Evolutionary conservation across 2,797 vertebrate species (phyloP), one percentile per base, ranked within the genome.

Genomic region (Peromyscus eremicus): DNA sequence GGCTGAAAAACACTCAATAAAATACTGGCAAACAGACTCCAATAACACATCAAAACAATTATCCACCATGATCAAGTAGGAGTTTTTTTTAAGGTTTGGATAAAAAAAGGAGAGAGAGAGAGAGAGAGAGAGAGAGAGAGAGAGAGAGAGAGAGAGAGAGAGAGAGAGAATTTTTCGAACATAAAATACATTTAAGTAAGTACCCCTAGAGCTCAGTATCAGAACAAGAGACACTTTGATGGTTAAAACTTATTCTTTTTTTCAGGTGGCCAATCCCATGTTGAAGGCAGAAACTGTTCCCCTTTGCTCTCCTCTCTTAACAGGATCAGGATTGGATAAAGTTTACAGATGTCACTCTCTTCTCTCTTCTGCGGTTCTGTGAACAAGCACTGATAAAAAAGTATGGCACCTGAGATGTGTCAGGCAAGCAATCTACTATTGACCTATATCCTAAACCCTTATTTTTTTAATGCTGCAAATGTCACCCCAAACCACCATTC

Each of bases 171-270:
- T 9, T 89, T 97, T 29, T 29, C 9, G 55, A 29, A 68, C 49
- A 5, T 29, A 64, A 94, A 89, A 52, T 52, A 10, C 27, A 40
- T 83, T 89, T 84, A 77, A 75, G 92, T 43, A 73, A 83, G 86
- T 0, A 70, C 25, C 19, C 43, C 55, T 73, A 27, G 34, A 73
- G 49, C 4, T 27, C 84, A 84, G 27, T 83, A 93, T 25, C 86
- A 12, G 52, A 75, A 85, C 82, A 86, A n/a, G 6, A 85, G 40
- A 85, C 75, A 25, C 19, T 89, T 96, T 49, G 88, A 64, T 83
- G 66, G 64, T 88, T 90, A 19, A 82, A 75, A 14, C 10, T 85
- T 40, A 75, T 83, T 12, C 29, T 84, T 92, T 89, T 62, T 62
- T 75, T 79, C 80, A 86, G 55, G 89, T 40, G 60, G 85, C 7